These are phyloP conservation scores for Trematocara variabile DNA, from an alignment of 2,113 vertebrate genomes.

Conservation along the genomic window DNA sequence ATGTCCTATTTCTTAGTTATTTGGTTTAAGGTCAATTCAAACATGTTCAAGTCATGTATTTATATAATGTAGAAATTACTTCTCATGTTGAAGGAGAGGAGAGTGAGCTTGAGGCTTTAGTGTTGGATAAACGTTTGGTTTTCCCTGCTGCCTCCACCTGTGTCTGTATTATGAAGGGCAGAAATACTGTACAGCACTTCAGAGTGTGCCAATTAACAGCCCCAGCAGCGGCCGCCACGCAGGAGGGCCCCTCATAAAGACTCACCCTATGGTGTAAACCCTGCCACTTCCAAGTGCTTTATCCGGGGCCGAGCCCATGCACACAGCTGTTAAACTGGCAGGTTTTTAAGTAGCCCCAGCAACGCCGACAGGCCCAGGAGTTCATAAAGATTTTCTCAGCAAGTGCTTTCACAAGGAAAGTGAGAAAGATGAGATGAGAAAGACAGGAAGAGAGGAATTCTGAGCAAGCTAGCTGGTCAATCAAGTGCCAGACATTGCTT, in stretches of 20 bases:
- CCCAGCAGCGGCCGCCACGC: conserved; percentile 67
- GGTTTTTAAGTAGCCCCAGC: conserved; percentile 65
- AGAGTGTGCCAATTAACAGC: conserved; percentile 78
- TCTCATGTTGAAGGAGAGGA: neutral
- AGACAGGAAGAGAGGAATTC: conserved; percentile 7
- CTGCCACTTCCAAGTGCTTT: conserved; percentile 70
- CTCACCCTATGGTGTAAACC: conserved; percentile 73
- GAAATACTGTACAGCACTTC: conserved; percentile 66
- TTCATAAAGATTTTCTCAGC: conserved; percentile 78
- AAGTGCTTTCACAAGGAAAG: conserved; percentile 64
- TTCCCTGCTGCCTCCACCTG: conserved; percentile 54
- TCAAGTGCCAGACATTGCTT: conserved; percentile 60
- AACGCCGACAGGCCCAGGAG: conserved; percentile 65
- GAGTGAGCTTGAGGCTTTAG: conserved; percentile 13
- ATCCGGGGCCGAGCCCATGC: conserved; percentile 61
- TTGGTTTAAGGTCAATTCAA: neutral
- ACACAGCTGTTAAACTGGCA: conserved; percentile 76
- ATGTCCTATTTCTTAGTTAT: neutral
- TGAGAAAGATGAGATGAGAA: conserved; percentile 41
- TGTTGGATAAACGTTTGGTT: conserved; percentile 67
- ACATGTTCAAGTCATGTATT: neutral
- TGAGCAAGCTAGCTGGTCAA: conserved; percentile 37
- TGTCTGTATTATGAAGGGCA: conserved; percentile 74
- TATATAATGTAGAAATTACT: neutral
- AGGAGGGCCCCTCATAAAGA: conserved; percentile 74